phyloP scores from a whole-genome alignment of 2,888 invertebrate species.

The Ariolimax columbianus region DNA sequence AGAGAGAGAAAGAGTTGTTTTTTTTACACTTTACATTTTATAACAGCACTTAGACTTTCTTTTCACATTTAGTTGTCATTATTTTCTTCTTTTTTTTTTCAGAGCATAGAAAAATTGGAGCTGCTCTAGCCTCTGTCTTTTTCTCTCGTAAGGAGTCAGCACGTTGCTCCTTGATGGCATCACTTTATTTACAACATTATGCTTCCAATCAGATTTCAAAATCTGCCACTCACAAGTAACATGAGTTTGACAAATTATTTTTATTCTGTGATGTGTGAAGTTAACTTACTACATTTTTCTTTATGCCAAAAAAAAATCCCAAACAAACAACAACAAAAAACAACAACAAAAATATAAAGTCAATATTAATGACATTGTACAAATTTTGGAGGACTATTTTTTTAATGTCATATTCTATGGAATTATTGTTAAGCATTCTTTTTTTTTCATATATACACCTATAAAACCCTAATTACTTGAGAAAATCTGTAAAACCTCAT shows the following conservation, averaged over 20 bases:
- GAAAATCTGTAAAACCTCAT: too few species aligned
- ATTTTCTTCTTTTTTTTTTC: background rate
- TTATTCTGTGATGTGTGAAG: slow-evolving; percentile 10
- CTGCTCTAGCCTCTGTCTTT: background rate
- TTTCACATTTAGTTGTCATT: background rate
- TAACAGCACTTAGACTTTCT: too few species aligned
- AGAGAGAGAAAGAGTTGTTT: too few species aligned
- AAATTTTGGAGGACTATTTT: background rate
- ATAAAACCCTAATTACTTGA: too few species aligned
- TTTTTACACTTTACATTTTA: too few species aligned
- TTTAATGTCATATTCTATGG: background rate
- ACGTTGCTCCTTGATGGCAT: background rate
- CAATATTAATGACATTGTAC: background rate
- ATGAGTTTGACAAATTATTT: background rate
- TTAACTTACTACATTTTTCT: background rate
- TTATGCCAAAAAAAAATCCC: background rate
- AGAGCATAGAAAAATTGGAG: slow-evolving; percentile 11
- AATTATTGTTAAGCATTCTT: too few species aligned
- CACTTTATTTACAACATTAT: background rate
- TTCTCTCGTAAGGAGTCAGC: background rate
- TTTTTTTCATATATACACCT: too few species aligned
- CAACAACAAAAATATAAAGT: background rate
- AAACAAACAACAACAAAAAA: too few species aligned
- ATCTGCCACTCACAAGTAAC: background rate
- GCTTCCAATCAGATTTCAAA: background rate